These are phyloP conservation scores for Macroteleia sp. DNA, from an alignment of 2,888 invertebrate species.

Conservation along the genomic window DNA sequence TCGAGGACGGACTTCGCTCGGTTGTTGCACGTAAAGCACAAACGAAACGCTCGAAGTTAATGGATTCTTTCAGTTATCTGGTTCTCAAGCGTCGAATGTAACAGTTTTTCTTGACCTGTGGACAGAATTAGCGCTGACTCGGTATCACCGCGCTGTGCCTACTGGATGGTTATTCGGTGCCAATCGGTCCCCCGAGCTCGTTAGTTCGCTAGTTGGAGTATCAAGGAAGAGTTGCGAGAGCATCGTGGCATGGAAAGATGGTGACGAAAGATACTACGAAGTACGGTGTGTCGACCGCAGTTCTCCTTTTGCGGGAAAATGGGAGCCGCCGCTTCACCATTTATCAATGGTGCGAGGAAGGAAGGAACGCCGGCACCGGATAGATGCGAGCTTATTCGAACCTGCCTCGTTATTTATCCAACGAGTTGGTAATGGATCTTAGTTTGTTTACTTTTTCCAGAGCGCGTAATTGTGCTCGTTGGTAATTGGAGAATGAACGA, in stretches of 20 bases:
- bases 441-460: conserved; percentile 59
- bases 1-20: background rate
- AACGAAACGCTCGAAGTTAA: conserved; percentile 33
- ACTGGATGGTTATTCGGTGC: conserved; percentile 34
- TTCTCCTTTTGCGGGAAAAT: conserved; percentile 68
- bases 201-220: conserved; percentile 42
- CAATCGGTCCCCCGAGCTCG: conserved; percentile 58
- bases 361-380: conserved; percentile 57
- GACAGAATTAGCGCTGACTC: conserved; percentile 55
- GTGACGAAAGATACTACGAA: conserved; percentile 72
- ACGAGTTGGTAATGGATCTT: conserved; percentile 74
- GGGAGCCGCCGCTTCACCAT: conserved; percentile 71
- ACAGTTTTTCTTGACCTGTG: conserved; percentile 51
- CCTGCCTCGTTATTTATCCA: conserved; percentile 78
- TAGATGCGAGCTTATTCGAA: conserved; percentile 74
- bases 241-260: conserved; percentile 68
- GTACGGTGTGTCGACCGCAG: conserved; percentile 72
- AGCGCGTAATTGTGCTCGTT: conserved; percentile 71
- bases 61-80: conserved; percentile 47
- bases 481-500: conserved; percentile 76
- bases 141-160: conserved; percentile 29
- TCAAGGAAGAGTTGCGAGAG: conserved; percentile 42
- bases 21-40: conserved; percentile 14
- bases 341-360: conserved; percentile 73
- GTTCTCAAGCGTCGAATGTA: conserved; percentile 42